These are phyloP conservation scores for Gnathonemus longibarbis DNA, from an alignment of 2,113 vertebrate genomes.

Conservation along the genomic window DNA sequence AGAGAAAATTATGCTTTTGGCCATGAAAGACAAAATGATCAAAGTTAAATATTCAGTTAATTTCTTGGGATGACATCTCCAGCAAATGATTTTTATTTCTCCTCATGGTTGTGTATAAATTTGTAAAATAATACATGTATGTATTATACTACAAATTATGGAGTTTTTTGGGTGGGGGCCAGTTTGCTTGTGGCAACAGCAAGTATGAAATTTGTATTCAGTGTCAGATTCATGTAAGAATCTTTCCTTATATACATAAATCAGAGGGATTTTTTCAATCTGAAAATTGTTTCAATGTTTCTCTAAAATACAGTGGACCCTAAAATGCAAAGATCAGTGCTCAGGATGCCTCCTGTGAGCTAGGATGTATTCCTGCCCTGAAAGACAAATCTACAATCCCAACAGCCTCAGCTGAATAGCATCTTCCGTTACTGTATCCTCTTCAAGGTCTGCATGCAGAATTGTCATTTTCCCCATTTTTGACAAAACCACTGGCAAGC, in stretches of 20 bases:
- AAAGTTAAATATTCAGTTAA: not conserved
- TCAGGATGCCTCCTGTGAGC: not conserved
- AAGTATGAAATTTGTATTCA: not conserved
- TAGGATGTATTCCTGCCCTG: not conserved
- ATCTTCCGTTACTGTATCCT: not conserved
- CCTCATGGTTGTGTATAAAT: not conserved
- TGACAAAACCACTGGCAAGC: not conserved
- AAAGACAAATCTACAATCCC: not conserved
- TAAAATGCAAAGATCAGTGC: not conserved
- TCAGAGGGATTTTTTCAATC: not conserved
- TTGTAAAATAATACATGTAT: not conserved
- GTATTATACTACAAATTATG: not conserved
- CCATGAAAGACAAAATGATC: not conserved
- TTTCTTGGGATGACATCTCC: not conserved
- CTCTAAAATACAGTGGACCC: not conserved
- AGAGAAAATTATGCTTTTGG: constrained; percentile 17
- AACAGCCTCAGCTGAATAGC: not conserved
- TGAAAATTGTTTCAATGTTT: not conserved
- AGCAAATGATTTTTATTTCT: not conserved
- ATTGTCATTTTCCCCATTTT: not conserved
- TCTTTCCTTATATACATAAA: not conserved
- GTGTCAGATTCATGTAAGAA: not conserved
- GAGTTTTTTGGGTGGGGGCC: not conserved
- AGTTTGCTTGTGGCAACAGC: not conserved
- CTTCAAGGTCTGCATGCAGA: not conserved